phyloP scores from a whole-genome alignment of 2,888 invertebrate species.

The Ochropleura leucogaster region DNA sequence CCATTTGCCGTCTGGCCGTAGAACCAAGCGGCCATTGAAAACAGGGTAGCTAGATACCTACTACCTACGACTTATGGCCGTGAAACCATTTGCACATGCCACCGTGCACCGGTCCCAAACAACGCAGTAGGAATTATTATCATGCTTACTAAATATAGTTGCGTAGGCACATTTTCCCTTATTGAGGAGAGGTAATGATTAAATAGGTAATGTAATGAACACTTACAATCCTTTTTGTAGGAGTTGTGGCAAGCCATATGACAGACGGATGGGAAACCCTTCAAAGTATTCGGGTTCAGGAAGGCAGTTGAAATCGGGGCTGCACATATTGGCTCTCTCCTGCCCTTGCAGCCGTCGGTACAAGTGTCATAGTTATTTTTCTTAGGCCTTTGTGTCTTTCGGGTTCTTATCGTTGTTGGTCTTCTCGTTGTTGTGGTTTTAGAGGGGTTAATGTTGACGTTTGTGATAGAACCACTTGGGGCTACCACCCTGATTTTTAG shows the following conservation, averaged over 20 bases:
- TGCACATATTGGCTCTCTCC: slow-evolving; percentile 82
- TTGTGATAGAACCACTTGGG: slow-evolving; percentile 81
- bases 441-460: slow-evolving; percentile 77
- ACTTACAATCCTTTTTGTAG: slow-evolving; percentile 84
- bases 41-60: background rate
- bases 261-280: slow-evolving; percentile 86
- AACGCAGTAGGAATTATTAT: too few relatives aligned
- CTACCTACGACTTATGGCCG: background rate
- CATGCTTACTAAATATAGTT: too few relatives aligned
- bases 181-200: background rate
- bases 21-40: background rate
- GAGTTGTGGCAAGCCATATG: slow-evolving; percentile 88
- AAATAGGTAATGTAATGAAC: slow-evolving; percentile 8
- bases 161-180: too few relatives aligned
- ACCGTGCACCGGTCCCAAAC: too few relatives aligned
- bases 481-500: slow-evolving; percentile 81
- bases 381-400: slow-evolving; percentile 74
- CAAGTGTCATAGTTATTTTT: slow-evolving; percentile 83
- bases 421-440: slow-evolving; percentile 47
- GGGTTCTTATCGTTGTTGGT: slow-evolving; percentile 71
- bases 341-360: slow-evolving; percentile 79
- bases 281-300: slow-evolving; percentile 81
- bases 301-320: slow-evolving; percentile 76
- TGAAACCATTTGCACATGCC: background rate
- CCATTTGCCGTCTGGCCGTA: background rate